Conservation (phyloP, 1,140 invertebrate genomes). For the Drosophila paulistorum region DNA sequence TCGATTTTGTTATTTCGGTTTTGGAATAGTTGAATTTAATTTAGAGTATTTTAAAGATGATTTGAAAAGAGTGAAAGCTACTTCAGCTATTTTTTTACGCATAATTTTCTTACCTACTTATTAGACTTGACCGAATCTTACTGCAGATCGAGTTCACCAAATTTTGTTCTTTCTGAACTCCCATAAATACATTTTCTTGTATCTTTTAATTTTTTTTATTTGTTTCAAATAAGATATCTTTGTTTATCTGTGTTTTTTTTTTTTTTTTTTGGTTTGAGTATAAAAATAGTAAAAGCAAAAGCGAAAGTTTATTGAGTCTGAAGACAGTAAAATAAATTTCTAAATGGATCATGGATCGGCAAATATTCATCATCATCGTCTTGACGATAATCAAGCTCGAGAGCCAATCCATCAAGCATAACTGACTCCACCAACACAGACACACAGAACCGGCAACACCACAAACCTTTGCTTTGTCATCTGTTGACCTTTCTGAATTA, state of each 20-base stretch:
- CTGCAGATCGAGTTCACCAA: no score
- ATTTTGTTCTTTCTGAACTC: no score
- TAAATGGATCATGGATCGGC: conserved; percentile 1
- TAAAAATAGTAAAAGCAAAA: neutral
- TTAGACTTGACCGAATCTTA: no score
- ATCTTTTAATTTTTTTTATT: no score
- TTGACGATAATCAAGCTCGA: conserved; percentile 27
- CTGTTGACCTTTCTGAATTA: conserved; percentile 76
- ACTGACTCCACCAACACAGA: conserved; percentile 20
- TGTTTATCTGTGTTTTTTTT: neutral
- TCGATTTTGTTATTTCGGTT: no score
- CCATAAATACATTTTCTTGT: no score
- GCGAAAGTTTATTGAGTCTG: neutral
- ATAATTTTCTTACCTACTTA: no score
- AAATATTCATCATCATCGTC: neutral
- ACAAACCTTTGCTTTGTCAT: conserved; percentile 32
- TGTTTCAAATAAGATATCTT: neutral
- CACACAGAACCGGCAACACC: conserved; percentile 1
- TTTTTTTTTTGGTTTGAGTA: neutral
- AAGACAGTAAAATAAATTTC: conserved; percentile 3
- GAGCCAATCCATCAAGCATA: conserved; percentile 56
- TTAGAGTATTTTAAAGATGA: no score
- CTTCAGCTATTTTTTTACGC: no score
- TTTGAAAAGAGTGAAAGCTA: no score
- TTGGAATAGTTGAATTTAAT: no score